These are phyloP conservation scores for Microchrysa polita DNA, from an alignment of 2,888 invertebrate species.

Conservation along the genomic window DNA sequence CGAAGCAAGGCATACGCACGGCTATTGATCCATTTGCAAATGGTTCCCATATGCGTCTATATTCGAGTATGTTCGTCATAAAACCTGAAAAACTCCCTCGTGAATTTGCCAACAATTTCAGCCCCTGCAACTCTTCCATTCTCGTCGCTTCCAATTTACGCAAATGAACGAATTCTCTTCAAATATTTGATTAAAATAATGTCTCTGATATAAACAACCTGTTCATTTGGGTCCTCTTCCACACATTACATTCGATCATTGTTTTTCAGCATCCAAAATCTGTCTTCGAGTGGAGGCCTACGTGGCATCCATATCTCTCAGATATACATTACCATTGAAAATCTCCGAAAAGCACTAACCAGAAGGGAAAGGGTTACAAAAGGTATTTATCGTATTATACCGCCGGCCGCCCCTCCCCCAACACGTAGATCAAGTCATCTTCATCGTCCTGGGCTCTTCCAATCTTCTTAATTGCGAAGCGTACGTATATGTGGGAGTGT, in stretches of 20 bases:
- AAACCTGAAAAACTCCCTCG: too few relatives aligned
- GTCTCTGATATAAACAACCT: slow-evolving; percentile 22
- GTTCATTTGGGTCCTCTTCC: background rate
- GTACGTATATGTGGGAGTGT: slow-evolving; percentile 10
- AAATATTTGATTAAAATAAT: slow-evolving; percentile 40
- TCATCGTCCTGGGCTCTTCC: background rate
- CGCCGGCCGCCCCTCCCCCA: too few relatives aligned
- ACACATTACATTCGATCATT: slow-evolving; percentile 33
- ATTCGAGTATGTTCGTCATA: too few relatives aligned
- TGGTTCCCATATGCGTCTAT: too few relatives aligned
- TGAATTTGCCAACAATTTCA: too few relatives aligned
- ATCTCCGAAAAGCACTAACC: slow-evolving; percentile 18
- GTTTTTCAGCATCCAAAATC: slow-evolving; percentile 3
- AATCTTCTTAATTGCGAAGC: slow-evolving; percentile 31
- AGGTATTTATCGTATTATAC: slow-evolving; percentile 27
- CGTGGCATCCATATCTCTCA: background rate
- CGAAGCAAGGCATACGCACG: too few relatives aligned
- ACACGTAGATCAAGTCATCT: background rate
- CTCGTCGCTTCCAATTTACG: too few relatives aligned
- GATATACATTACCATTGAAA: slow-evolving; percentile 11
- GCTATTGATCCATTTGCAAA: too few relatives aligned
- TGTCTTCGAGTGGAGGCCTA: background rate
- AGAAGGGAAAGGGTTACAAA: slow-evolving; percentile 33
- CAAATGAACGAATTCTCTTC: background rate
- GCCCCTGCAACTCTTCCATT: too few relatives aligned